Evolutionary conservation across 2,113 vertebrate genomes (phyloP), one percentile per base, ranked within the genome.

Genomic region (Proterorhinus semilunaris): DNA sequence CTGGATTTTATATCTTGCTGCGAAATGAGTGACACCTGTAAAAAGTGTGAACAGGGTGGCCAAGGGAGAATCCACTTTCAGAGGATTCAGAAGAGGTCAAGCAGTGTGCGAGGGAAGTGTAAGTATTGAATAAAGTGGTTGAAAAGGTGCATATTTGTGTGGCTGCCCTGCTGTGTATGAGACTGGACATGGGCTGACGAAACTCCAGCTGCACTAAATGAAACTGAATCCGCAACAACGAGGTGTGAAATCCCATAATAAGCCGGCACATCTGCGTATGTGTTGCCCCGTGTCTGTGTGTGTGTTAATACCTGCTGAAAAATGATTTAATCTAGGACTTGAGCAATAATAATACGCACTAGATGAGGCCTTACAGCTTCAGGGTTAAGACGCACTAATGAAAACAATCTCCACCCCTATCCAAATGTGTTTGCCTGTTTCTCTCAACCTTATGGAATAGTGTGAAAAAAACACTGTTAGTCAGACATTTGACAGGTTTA

Each of bases 161-260:
- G 83, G 74, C 86, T 79, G 72, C 54, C 66, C 47, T 17, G 72
- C 62, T 75, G 68, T 64, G 67, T 63, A 27, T 79, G 64, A 69
- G 81, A 69, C 57, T 64, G 81, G 79, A 58, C 72, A 86, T 66
- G 83, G 76, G 78, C 52, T 87, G 86, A 87, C 85, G 78, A 86
- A 88, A 88, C 73, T 68, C 53, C 65, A 81, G 85, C 80, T 72
- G 76, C 62, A 66, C 68, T 76, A 86, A 81, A 87, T 81, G 45
- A 82, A 87, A 86, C 86, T 83, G 82, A 80, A 88, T 88, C 75
- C 74, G 79, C 79, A 82, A 65, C 84, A 76, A 27, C 48, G 57
- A 84, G 69, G 84, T 85, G 80, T 87, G 69, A 84, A 70, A 78
- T 75, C 72, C 74, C 64, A 70, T 80, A 76, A 72, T 75, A 72